phyloP scores from a whole-genome alignment of 2,113 vertebrate genomes.

The Leuciscus idus region DNA sequence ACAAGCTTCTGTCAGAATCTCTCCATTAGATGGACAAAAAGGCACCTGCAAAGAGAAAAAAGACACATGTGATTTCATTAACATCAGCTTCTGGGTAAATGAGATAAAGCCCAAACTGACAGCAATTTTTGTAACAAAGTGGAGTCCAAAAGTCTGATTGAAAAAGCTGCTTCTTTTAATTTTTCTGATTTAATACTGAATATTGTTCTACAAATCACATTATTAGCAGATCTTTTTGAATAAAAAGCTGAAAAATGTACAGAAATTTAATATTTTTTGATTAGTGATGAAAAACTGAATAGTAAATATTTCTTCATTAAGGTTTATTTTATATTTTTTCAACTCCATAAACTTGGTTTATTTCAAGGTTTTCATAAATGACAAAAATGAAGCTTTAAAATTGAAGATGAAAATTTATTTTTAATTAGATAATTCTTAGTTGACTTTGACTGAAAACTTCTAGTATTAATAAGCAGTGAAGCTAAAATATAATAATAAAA shows the following conservation, averaged over 20 bases:
- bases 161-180: not conserved
- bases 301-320: not conserved
- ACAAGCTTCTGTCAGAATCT: slow-evolving; percentile 84
- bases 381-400: not conserved
- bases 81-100: not conserved
- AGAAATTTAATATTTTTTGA: not conserved
- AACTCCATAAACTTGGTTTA: not conserved
- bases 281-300: not conserved
- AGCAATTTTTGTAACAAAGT: not conserved
- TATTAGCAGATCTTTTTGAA: not conserved
- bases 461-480: not conserved
- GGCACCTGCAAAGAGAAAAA: slow-evolving; percentile 81
- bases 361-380: not conserved
- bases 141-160: not conserved
- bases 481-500: too few species aligned
- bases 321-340: not conserved
- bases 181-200: not conserved
- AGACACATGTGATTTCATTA: not conserved
- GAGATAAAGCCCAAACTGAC: not conserved
- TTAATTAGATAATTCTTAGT: not conserved
- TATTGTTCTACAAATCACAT: not conserved
- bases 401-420: not conserved
- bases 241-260: not conserved
- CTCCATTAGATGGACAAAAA: slow-evolving; percentile 79
- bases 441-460: too few species aligned